Base-by-base conservation (phyloP, 2,113 vertebrate species). In the Rattus rattus region DNA sequence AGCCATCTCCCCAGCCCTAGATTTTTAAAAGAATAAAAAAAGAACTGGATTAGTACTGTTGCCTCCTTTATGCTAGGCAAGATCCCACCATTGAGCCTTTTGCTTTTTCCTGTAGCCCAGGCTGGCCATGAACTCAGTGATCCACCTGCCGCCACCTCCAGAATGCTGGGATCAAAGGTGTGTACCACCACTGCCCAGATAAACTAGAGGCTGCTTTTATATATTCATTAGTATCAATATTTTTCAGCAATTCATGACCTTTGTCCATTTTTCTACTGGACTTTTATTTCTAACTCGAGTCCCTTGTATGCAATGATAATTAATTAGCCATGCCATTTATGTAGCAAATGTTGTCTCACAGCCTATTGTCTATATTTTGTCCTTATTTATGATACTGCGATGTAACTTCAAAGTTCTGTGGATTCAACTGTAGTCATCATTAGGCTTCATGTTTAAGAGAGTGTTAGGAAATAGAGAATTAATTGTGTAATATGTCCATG, bases 341-440 rank as follows among this genome's bases (percentile, higher is more conserved):
- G 47, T 75, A 91, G 73, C 3, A 61, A 91, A 61, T 92, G 87
- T 88, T 91, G 92, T 94, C 36, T 95, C 67, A 73, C 16, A 90
- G 28, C 36, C 67, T 79, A 88, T 28, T 67, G 28, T 75, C 88
- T 80, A 49, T 75, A 22, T 92, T 91, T 95, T 95, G 67, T 83
- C 7, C 63, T 85, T 67, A 2, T 54, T 85, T 83, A 91, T 92
- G 52, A 36, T 80, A 73, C 77, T 91, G 81, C 87, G 33, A 43
- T 43, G 59, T 47, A 95, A 22, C 36, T 92, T 94, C 17, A 54
- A 91, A 91, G 67, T 93, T 94, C 36, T 96, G 61, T 87, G 69
- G 30, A 88, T 54, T 91, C 67, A 69, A 75, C 72, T 96, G 70
- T 94, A 93, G 67, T 12, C 24, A 91, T 36, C 14, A 94, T 88